These are phyloP conservation scores for Alexandromys fortis DNA, from an alignment of 2,113 vertebrate genomes.

Conservation along the genomic window DNA sequence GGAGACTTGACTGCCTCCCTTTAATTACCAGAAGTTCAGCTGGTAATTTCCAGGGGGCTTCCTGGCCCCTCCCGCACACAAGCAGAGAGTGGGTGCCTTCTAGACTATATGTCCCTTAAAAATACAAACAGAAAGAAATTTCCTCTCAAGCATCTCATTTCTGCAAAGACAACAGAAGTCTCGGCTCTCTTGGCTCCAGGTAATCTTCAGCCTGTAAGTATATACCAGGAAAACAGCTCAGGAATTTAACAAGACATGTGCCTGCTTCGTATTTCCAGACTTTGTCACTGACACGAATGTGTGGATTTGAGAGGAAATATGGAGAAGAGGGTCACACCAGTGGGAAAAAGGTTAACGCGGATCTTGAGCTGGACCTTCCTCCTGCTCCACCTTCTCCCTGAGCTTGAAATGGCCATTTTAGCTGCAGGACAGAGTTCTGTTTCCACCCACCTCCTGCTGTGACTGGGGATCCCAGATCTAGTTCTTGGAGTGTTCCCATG, in stretches of 20 bases:
- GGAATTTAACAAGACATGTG: conserved; percentile 13
- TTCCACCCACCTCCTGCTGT: not conserved
- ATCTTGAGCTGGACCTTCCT: not conserved
- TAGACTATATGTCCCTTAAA: not conserved
- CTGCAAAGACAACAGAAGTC: conserved; percentile 8
- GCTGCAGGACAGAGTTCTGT: not conserved
- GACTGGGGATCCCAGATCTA: not conserved
- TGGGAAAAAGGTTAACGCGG: not conserved
- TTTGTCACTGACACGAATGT: not conserved
- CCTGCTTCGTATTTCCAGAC: conserved; percentile 3
- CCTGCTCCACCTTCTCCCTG: not conserved
- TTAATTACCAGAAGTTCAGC: conserved; percentile 62
- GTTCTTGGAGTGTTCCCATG: not conserved
- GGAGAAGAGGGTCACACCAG: not conserved
- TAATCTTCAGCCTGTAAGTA: conserved; percentile 29
- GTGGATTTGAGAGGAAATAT: not conserved
- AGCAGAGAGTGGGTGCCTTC: not conserved
- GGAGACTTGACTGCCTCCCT: conserved; percentile 61
- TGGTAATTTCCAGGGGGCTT: not conserved
- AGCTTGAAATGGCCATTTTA: not conserved
- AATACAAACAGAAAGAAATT: not conserved
- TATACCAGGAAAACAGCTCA: conserved; percentile 20
- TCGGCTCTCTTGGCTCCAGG: not conserved
- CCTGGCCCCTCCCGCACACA: not conserved
- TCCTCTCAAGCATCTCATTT: conserved; percentile 18